Evolutionary conservation across 2,113 vertebrate genomes (phyloP).

Genomic region (Sigmodon hispidus): DNA sequence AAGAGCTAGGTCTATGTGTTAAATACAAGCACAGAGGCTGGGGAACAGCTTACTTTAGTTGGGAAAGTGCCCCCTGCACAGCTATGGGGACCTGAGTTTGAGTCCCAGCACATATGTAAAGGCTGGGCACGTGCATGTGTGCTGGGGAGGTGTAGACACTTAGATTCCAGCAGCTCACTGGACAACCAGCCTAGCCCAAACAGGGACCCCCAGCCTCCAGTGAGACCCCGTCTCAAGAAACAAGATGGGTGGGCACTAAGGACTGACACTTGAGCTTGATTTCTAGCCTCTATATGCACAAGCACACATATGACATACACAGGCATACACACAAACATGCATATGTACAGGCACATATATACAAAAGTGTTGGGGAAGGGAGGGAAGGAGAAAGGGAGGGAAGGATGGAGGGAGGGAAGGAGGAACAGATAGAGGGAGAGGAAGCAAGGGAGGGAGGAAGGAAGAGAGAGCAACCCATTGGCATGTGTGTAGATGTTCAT

Average conservation of each 20-base stretch:
- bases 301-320: not conserved
- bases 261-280: not conserved
- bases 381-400: rapidly evolving
- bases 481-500: too few relatives aligned
- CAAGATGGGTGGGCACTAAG: not conserved
- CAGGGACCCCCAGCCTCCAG: not conserved
- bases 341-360: not conserved
- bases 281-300: not conserved
- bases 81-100: too few relatives aligned
- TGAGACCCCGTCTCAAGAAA: not conserved
- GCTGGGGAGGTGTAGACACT: not conserved
- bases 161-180: too few relatives aligned
- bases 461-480: rapidly evolving
- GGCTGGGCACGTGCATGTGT: not conserved
- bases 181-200: not conserved
- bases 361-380: not conserved
- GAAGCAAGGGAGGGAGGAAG: too few relatives aligned
- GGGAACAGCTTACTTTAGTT: not conserved
- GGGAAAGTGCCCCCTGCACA: not conserved
- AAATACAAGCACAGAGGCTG: not conserved
- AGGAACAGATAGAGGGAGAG: not conserved
- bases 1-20: not conserved
- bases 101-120: not conserved
- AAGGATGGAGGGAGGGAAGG: not conserved
- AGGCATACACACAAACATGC: not conserved